Evolutionary conservation across 2,888 invertebrate species (phyloP).

Genomic region (Tachina lurida): DNA sequence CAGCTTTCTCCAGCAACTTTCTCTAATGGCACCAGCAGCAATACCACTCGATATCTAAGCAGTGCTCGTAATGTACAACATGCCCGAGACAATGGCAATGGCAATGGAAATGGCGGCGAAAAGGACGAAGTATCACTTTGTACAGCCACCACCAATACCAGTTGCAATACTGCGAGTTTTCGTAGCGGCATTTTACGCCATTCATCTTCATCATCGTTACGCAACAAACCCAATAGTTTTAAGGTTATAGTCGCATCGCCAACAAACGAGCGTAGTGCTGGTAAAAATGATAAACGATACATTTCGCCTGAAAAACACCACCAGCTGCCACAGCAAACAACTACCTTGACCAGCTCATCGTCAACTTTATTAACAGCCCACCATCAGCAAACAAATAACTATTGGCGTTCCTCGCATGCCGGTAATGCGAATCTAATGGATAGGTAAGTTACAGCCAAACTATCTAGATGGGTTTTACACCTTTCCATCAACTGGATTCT

Average conservation of each 20-base stretch:
- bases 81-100: not conserved
- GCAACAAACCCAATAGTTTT: conserved; percentile 74
- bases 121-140: conserved; percentile 23
- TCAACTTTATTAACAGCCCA: conserved; percentile 51
- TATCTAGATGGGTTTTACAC: not conserved
- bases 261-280: conserved; percentile 56
- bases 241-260: conserved; percentile 74
- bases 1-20: conserved; percentile 69
- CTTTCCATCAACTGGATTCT: not conserved
- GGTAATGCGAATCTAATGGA: conserved; percentile 79
- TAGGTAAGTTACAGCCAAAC: conserved; percentile 75
- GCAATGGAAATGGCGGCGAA: conserved; percentile 11
- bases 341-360: conserved; percentile 40
- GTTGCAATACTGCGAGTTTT: conserved; percentile 75
- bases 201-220: conserved; percentile 75
- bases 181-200: conserved; percentile 77
- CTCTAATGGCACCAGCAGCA: conserved; percentile 70
- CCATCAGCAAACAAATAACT: conserved; percentile 72
- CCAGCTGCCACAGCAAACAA: conserved; percentile 44
- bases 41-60: conserved; percentile 37
- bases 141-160: conserved; percentile 66
- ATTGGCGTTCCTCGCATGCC: conserved; percentile 76
- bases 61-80: conserved; percentile 28
- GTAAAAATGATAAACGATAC: conserved; percentile 67
- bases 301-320: conserved; percentile 57